Evolutionary conservation across 1,140 invertebrate genomes (phyloP).

Genomic region (Amyelois transitella): DNA sequence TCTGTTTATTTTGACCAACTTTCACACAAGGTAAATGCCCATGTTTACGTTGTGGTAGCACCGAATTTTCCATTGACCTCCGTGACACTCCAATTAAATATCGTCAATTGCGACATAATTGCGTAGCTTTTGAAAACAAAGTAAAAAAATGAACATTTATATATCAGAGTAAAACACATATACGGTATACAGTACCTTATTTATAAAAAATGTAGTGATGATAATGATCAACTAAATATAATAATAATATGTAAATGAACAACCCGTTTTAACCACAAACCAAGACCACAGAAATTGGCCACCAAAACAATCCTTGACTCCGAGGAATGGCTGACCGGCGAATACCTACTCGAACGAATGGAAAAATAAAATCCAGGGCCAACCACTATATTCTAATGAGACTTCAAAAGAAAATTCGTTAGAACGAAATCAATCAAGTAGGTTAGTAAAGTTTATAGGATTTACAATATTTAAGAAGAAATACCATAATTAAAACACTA

Average conservation of each 20-base stretch:
- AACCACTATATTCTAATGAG: too few species aligned
- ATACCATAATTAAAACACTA: too few species aligned
- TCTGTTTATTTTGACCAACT: background rate
- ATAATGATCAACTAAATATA: too few species aligned
- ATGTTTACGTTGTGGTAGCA: background rate
- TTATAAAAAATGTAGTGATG: too few species aligned
- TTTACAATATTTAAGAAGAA: too few species aligned
- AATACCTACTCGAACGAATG: background rate
- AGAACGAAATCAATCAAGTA: too few species aligned
- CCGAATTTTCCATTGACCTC: background rate
- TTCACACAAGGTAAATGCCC: background rate
- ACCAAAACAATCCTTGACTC: background rate
- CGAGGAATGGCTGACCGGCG: background rate
- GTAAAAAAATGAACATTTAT: background rate
- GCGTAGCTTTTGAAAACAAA: background rate
- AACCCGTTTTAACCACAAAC: background rate
- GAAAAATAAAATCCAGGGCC: background rate
- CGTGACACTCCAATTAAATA: background rate
- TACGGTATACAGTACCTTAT: too few species aligned
- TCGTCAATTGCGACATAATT: background rate
- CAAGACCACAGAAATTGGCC: background rate
- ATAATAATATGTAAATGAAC: background rate
- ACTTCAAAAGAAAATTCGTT: too few species aligned
- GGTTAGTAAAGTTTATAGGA: too few species aligned
- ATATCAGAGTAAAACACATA: background rate